A percentile compares a stretch with the other conserved stretches of the same genome.
Conservation (phyloP, 2,113 vertebrate genomes). For the Cephalopholis sonnerati region DNA sequence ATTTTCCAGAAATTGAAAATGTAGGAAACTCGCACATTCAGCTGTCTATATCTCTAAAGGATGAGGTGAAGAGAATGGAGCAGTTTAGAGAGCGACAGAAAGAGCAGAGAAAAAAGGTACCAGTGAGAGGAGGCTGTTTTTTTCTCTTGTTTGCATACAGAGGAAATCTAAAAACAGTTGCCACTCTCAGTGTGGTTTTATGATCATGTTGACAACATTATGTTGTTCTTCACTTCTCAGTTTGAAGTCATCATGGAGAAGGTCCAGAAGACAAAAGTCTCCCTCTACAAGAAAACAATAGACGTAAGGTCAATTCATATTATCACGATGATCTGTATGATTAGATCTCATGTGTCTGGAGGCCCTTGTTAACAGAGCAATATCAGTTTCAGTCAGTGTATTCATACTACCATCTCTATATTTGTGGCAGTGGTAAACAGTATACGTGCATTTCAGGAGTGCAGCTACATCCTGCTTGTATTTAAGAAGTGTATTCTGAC, state of each 20-base stretch:
- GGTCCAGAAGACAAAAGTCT: slow-evolving; percentile 92
- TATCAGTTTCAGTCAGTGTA: neutral
- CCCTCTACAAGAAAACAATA: slow-evolving; percentile 92
- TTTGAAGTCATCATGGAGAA: slow-evolving; percentile 92
- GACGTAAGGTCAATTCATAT: slow-evolving; percentile 85
- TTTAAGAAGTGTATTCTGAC: neutral
- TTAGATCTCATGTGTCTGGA: neutral
- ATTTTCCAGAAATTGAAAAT: slow-evolving; percentile 90
- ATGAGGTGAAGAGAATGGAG: slow-evolving; percentile 93
- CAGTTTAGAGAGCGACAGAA: slow-evolving; percentile 95
- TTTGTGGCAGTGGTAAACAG: neutral
- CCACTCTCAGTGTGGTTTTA: neutral
- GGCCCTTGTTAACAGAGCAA: neutral
- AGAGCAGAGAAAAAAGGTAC: slow-evolving; percentile 94
- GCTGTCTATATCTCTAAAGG: slow-evolving; percentile 88
- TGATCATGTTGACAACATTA: neutral
- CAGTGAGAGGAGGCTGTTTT: neutral
- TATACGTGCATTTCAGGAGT: neutral
- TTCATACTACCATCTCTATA: neutral
- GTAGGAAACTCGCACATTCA: slow-evolving; percentile 93
- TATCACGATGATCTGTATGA: neutral
- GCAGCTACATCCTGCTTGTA: neutral
- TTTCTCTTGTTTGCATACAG: neutral
- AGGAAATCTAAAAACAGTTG: slow-evolving; percentile 15
- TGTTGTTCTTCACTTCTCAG: slow-evolving; percentile 75